Evolutionary conservation across 2,113 vertebrate species (phyloP).

Genomic region (Pelusios castaneus): DNA sequence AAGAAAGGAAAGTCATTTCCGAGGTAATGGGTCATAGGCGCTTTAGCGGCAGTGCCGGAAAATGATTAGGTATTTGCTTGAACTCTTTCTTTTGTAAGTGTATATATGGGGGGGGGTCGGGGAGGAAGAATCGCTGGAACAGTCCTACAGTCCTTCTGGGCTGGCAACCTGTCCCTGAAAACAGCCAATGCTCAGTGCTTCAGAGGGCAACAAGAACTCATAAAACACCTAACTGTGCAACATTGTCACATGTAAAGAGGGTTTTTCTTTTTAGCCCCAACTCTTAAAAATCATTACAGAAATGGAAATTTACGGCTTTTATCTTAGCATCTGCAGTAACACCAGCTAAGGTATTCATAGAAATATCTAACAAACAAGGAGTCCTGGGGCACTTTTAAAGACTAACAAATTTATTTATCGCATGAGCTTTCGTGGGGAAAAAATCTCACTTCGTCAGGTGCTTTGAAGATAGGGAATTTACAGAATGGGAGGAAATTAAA

Average conservation of each 20-base stretch:
- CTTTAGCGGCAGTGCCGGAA: conserved; percentile 1
- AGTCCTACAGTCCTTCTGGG: neutral
- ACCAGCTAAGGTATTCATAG: neutral
- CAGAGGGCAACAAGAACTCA: rapidly evolving
- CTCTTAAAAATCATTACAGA: neutral
- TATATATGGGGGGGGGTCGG: neutral
- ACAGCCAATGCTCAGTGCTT: neutral
- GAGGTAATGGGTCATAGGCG: neutral
- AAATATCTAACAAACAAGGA: too few species aligned
- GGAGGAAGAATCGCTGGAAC: neutral
- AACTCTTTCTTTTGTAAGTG: neutral
- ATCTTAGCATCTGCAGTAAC: neutral
- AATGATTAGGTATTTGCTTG: neutral
- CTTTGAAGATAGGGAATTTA: too few species aligned
- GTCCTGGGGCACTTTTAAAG: too few species aligned
- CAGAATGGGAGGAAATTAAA: too few species aligned
- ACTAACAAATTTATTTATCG: too few species aligned
- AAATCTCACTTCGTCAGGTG: too few species aligned
- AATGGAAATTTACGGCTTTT: neutral
- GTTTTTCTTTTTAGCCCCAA: neutral
- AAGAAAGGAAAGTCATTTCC: conserved; percentile 14
- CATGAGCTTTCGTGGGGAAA: too few species aligned
- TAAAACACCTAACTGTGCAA: neutral
- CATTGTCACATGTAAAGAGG: rapidly evolving
- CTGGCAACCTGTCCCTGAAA: neutral